These are phyloP conservation scores for Aulostomus chinensis DNA, from an alignment of 2,797 vertebrate species.

Conservation along the genomic window DNA sequence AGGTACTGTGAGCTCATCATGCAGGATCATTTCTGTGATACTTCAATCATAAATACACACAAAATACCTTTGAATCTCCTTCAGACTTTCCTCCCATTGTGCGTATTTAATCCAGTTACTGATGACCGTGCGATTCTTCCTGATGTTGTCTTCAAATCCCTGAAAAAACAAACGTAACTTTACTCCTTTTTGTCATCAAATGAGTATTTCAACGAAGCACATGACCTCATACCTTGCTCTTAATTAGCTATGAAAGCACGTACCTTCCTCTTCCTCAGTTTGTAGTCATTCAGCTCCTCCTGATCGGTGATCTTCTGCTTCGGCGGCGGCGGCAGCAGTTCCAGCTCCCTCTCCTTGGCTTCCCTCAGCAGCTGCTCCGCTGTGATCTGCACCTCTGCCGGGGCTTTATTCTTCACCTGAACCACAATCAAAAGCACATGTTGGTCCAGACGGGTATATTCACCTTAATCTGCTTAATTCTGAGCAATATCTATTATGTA, in stretches of 20 bases:
- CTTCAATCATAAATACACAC: no score
- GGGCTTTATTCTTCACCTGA: slow-evolving; percentile 98
- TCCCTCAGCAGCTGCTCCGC: slow-evolving; percentile 95
- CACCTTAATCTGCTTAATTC: no score
- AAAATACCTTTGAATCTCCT: slow-evolving; percentile 93
- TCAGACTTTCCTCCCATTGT: slow-evolving; percentile 99
- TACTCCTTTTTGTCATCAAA: no score
- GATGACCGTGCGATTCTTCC: slow-evolving; percentile 98
- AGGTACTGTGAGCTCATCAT: no score
- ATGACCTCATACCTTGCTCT: no score
- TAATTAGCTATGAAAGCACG: no score
- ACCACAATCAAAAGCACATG: slow-evolving; percentile 4
- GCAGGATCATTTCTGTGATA: no score
- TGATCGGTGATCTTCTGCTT: slow-evolving; percentile 99
- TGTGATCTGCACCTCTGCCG: slow-evolving; percentile 97
- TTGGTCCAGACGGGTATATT: no score
- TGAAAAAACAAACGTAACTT: no score
- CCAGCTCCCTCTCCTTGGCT: slow-evolving; percentile 94
- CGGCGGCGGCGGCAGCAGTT: slow-evolving; percentile 93
- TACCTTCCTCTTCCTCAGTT: slow-evolving; percentile 95
- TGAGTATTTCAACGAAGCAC: no score
- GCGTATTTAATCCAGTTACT: slow-evolving; percentile 99
- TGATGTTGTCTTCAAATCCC: slow-evolving; percentile 98
- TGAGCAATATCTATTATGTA: no score
- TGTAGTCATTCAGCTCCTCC: slow-evolving; percentile 97